A percentile compares a stretch with the other conserved stretches of the same genome.
Conservation (phyloP, 2,113 vertebrate genomes). For the Chinchilla lanigera region DNA sequence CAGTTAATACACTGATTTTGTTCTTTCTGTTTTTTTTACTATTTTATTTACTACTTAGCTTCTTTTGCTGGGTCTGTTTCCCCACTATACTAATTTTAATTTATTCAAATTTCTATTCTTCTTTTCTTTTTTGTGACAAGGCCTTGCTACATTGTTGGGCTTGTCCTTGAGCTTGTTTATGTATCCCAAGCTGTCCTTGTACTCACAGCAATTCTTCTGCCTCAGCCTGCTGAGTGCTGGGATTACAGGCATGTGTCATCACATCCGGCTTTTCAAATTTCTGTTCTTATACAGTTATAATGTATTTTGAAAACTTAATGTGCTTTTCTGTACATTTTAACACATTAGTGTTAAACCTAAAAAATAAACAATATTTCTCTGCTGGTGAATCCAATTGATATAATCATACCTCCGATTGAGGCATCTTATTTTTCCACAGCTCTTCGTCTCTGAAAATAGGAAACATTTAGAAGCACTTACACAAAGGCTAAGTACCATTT, state of each 20-base stretch:
- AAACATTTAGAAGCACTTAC: background rate
- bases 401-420: background rate
- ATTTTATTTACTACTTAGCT: background rate
- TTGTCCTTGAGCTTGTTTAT: background rate
- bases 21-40: background rate
- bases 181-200: background rate
- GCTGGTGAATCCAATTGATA: background rate
- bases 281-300: background rate
- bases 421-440: background rate
- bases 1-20: background rate
- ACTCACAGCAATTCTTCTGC: background rate
- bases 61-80: background rate
- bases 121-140: background rate
- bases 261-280: background rate
- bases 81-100: background rate
- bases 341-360: background rate
- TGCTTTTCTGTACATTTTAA: background rate
- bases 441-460: background rate
- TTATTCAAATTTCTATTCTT: background rate
- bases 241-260: background rate
- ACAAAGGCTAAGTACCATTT: conserved; percentile 4
- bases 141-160: background rate
- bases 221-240: background rate
- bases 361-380: background rate
- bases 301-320: background rate